Base-by-base conservation (phyloP, 2,888 invertebrate genomes). In the Leptopterna dolabrata region DNA sequence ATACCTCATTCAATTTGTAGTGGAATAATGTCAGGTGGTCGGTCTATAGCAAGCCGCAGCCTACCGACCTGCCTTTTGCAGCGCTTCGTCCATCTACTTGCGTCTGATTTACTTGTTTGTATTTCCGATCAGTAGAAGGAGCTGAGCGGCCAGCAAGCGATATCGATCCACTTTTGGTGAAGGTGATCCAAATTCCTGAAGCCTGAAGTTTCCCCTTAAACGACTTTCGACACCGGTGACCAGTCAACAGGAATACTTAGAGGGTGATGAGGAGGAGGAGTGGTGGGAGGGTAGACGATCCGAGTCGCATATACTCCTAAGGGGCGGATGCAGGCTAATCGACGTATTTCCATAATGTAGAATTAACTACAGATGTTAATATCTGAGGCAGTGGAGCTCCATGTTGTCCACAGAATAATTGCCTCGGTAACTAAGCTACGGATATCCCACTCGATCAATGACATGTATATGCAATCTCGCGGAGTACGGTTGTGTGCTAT, bases 401-500 rank as follows among this genome's bases (percentile, higher is more conserved):
- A 71, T 70, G 83, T 83, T 83, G 83, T 83, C 83, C 47, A 47
- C 83, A 29, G 81, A 81, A 81, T 81, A 81, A 81, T 81, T 36
- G 43, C 81, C 51, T 78, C 45, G 11, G 78, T 78, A 78, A 78
- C 78, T 78, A 78, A 78, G 78, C 78, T 45, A 24, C 78, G 45
- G 78, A 36, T 78, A 78, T 78, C 41, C 45, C 45, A 11, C 13
- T 13, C 78, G 78, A 78, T 78, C 78, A 78, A 78, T 78, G 78
- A 45, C 78, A 78, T 78, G 78, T 78, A 78, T 19, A 78, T 78
- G 78, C 78, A 45, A 78, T 78, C 45, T 24, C 78, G 41, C 27
- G 45, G n/a, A 76, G 41, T 36, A 76, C 41, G 19, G 43, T 13
- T 16, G 45, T n/a, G 78, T 27, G 41, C 19, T 45, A 36, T 2